Conservation (phyloP, 2,888 invertebrate genomes). For the Scaeva pyrastri region DNA sequence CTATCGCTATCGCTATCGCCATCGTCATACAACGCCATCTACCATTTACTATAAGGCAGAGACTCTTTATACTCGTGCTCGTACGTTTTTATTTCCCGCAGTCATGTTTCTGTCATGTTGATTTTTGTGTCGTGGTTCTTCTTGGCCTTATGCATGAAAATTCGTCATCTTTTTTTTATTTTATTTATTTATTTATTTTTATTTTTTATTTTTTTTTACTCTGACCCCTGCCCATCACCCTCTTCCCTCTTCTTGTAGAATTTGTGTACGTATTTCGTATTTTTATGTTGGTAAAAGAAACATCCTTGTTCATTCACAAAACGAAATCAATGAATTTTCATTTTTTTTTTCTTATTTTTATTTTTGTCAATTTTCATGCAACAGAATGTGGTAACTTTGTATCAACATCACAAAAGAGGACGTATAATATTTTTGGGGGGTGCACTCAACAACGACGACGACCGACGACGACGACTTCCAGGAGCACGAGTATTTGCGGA, state of each 20-base stretch:
- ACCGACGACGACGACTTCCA: neutral
- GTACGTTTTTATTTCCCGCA: slow-evolving; percentile 37
- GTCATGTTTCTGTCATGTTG: slow-evolving; percentile 70
- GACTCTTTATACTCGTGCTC: slow-evolving; percentile 29
- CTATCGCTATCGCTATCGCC: neutral
- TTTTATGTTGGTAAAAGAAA: neutral
- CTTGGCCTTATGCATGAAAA: slow-evolving; percentile 12
- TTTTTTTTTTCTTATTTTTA: slow-evolving; percentile 45
- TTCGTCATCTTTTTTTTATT: slow-evolving; percentile 3
- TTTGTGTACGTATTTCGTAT: neutral
- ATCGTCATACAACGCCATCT: neutral
- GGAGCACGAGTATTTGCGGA: slow-evolving; percentile 19
- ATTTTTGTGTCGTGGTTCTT: slow-evolving; percentile 58
- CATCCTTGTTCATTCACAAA: slow-evolving; percentile 60
- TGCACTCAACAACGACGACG: neutral
- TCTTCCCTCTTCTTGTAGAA: neutral
- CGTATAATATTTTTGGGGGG: slow-evolving; percentile 19
- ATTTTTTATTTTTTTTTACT: neutral
- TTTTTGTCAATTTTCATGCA: slow-evolving; percentile 6
- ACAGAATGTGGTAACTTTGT: neutral
- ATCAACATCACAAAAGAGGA: slow-evolving; percentile 24
- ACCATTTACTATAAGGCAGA: too few species aligned
- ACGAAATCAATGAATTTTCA: slow-evolving; percentile 73
- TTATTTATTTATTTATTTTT: too few species aligned
- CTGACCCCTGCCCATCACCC: neutral